These are phyloP conservation scores for Ceratitis capitata DNA, from an alignment of 1,140 invertebrate genomes.

Conservation along the genomic window DNA sequence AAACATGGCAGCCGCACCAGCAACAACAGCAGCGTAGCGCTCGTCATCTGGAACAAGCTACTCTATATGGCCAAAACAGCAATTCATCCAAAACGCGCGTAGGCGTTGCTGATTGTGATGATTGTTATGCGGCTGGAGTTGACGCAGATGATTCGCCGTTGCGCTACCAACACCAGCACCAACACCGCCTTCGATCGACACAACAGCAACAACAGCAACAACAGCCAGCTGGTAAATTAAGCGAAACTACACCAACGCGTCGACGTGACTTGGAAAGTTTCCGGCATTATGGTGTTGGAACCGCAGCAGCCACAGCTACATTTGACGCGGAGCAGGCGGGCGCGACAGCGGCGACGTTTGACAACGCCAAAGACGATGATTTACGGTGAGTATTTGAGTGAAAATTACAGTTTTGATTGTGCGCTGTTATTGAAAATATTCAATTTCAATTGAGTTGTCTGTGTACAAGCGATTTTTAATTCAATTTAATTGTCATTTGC, in stretches of 20 bases:
- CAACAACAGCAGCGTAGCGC: constrained; percentile 54
- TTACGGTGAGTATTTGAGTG: constrained; percentile 57
- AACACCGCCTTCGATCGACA: background rate
- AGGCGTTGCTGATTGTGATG: constrained; percentile 38
- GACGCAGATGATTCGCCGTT: constrained; percentile 27
- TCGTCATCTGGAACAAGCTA: constrained; percentile 51
- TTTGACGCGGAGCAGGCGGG: background rate
- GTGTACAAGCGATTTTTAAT: background rate
- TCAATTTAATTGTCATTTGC: constrained; percentile 37
- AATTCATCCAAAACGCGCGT: constrained; percentile 40
- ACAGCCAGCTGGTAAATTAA: constrained; percentile 30
- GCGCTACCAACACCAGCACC: constrained; percentile 30
- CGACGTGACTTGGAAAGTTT: constrained; percentile 65
- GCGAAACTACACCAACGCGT: constrained; percentile 54
- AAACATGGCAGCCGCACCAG: constrained; percentile 43
- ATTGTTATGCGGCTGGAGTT: background rate
- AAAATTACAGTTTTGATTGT: constrained; percentile 13
- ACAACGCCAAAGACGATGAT: constrained; percentile 51
- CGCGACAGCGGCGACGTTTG: background rate
- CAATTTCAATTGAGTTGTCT: constrained; percentile 25
- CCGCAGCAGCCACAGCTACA: background rate
- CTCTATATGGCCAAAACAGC: constrained; percentile 56
- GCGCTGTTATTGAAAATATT: constrained; percentile 11
- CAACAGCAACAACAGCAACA: background rate
- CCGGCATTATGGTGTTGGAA: constrained; percentile 58